Evolutionary conservation across 2,797 vertebrate species (phyloP).

Genomic region (Pangasius larnaudii): DNA sequence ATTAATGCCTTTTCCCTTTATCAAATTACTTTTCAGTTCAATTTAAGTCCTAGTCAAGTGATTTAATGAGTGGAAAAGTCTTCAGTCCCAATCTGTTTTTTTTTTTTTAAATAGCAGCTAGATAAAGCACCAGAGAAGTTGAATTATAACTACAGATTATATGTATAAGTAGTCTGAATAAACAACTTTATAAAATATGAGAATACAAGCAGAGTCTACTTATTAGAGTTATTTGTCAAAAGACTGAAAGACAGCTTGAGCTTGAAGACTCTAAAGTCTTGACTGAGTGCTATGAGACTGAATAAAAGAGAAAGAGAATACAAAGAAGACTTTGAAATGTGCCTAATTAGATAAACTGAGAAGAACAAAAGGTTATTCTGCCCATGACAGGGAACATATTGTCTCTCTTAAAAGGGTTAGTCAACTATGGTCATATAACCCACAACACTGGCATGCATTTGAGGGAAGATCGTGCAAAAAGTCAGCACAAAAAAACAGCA

Average conservation of each 20-base stretch:
- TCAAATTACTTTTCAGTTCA: background rate
- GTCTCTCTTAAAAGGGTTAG: conserved; percentile 32
- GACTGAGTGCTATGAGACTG: background rate
- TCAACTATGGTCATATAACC: conserved; percentile 35
- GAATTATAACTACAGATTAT: background rate
- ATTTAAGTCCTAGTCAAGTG: background rate
- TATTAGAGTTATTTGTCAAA: conserved; percentile 16
- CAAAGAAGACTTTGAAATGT: conserved; percentile 18
- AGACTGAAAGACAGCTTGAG: conserved; percentile 16
- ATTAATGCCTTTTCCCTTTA: background rate
- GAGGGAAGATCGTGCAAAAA: background rate
- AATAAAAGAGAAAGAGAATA: conserved; percentile 14
- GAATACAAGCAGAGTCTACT: conserved; percentile 4
- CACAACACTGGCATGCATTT: background rate
- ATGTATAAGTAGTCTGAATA: background rate
- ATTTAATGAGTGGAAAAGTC: background rate
- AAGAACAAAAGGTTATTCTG: conserved; percentile 45
- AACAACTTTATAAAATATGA: background rate
- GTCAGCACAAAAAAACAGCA: background rate
- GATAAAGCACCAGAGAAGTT: background rate
- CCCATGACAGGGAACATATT: conserved; percentile 34
- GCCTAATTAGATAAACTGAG: conserved; percentile 44
- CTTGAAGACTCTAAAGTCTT: conserved; percentile 12
- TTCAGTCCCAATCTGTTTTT: background rate
- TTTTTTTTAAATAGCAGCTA: background rate